Evolutionary conservation across 2,797 vertebrate genomes (phyloP).

Genomic region (Phoebastria nigripes): DNA sequence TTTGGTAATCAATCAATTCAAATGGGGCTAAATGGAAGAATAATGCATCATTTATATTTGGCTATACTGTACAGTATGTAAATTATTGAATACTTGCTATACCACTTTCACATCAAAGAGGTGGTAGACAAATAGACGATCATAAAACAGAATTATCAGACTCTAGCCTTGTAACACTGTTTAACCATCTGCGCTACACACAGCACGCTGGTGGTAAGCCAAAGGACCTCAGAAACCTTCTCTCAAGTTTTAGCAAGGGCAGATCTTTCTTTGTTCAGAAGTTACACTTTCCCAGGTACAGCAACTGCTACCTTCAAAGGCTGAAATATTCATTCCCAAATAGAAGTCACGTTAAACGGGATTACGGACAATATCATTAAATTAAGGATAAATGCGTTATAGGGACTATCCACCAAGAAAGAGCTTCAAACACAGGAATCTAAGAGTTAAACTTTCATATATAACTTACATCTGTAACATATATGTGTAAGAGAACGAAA

Average conservation of each 20-base stretch:
- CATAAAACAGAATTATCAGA: background rate
- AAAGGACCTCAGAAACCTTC: background rate
- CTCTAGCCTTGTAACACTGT: background rate
- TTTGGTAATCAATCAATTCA: conserved; percentile 67
- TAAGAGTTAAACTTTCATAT: background rate
- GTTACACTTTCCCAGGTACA: background rate
- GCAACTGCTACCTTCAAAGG: background rate
- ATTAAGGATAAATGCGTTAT: background rate
- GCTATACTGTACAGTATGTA: conserved; percentile 29
- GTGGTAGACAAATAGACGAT: background rate
- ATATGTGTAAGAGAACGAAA: background rate
- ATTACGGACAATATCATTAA: background rate
- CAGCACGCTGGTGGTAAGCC: background rate
- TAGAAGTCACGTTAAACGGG: background rate
- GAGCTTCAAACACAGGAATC: background rate
- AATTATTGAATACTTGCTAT: conserved; percentile 52
- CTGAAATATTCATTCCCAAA: background rate
- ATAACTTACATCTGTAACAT: background rate
- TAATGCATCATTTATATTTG: conserved; percentile 63
- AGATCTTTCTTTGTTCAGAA: background rate
- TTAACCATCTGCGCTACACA: background rate
- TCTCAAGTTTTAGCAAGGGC: background rate
- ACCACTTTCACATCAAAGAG: conserved; percentile 12
- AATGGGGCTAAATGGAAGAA: conserved; percentile 68
- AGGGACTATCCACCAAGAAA: background rate